A percentile compares a stretch with the other conserved stretches of the same genome.
These are phyloP conservation scores for Channa maculata DNA, from an alignment of 2,113 vertebrate species.

Conservation along the genomic window DNA sequence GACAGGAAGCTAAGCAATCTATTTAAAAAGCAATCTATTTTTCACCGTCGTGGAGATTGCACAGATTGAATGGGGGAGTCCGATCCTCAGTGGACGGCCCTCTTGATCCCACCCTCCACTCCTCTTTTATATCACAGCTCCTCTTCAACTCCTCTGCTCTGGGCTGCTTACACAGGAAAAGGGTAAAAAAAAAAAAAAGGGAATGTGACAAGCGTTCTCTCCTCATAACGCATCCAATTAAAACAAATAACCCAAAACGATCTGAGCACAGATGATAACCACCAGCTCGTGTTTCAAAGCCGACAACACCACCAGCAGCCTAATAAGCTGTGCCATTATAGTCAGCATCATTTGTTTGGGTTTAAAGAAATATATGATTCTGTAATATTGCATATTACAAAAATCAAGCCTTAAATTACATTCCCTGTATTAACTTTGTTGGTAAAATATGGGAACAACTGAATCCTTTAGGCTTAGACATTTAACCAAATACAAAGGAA, in stretches of 20 bases:
- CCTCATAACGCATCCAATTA: slow-evolving; percentile 31
- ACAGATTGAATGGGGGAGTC: slow-evolving; percentile 81
- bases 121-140: slow-evolving; percentile 70
- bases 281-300: neutral
- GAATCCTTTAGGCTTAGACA: too few relatives aligned
- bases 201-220: slow-evolving; percentile 6
- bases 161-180: slow-evolving; percentile 15
- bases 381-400: neutral
- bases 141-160: slow-evolving; percentile 67
- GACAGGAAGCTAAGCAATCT: slow-evolving; percentile 80
- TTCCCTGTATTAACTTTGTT: neutral
- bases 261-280: neutral
- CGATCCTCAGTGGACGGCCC: slow-evolving; percentile 73
- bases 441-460: neutral
- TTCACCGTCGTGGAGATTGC: slow-evolving; percentile 74
- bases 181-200: neutral
- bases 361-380: neutral
- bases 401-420: neutral
- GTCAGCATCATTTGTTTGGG: neutral
- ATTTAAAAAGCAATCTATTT: slow-evolving; percentile 85
- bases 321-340: neutral
- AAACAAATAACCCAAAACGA: slow-evolving; percentile 33
- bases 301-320: neutral
- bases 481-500: too few relatives aligned
- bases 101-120: slow-evolving; percentile 65